A percentile compares a stretch with the other conserved stretches of the same genome.
Evolutionary conservation across 23 tunicate species (phyloP).

Genomic region (Clavelina lepadiformis): DNA sequence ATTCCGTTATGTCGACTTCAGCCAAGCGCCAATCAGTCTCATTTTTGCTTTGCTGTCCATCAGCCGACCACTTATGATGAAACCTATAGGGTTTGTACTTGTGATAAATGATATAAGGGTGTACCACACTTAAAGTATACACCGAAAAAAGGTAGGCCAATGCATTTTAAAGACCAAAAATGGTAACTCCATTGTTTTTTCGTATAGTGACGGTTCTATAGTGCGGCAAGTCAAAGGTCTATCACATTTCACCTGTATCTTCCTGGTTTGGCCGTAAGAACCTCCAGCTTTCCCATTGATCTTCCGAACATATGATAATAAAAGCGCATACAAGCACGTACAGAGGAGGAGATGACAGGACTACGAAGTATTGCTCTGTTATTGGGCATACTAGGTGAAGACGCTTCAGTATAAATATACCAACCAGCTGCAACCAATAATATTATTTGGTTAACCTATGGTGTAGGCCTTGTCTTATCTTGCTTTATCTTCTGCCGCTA

Average conservation of each 20-base stretch:
- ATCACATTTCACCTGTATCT: constrained; percentile 17
- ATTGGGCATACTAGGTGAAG: constrained; percentile 38
- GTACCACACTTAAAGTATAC: no score
- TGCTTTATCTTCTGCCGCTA: no score
- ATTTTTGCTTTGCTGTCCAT: constrained; percentile 57
- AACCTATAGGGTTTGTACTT: constrained; percentile 52
- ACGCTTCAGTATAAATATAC: constrained; percentile 85
- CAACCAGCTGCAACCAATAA: constrained; percentile 53
- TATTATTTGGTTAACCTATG: not conserved
- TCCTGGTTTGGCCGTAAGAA: constrained; percentile 25
- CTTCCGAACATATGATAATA: constrained; percentile 85
- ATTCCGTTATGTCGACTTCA: constrained; percentile 33
- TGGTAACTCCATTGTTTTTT: no score
- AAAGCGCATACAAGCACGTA: constrained; percentile 46
- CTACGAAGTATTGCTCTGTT: constrained; percentile 69
- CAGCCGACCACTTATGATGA: constrained; percentile 23
- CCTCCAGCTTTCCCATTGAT: constrained; percentile 61
- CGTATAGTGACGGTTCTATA: no score
- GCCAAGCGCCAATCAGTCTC: constrained; percentile 78
- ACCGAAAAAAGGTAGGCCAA: no score
- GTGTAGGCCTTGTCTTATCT: no score
- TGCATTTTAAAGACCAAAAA: no score
- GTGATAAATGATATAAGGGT: no score
- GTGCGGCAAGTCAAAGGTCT: no score
- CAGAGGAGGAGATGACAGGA: constrained; percentile 22